phyloP scores from a whole-genome alignment of 30 jellyfish, hydroid and myxozoan species.

The Turritopsis rubra region DNA sequence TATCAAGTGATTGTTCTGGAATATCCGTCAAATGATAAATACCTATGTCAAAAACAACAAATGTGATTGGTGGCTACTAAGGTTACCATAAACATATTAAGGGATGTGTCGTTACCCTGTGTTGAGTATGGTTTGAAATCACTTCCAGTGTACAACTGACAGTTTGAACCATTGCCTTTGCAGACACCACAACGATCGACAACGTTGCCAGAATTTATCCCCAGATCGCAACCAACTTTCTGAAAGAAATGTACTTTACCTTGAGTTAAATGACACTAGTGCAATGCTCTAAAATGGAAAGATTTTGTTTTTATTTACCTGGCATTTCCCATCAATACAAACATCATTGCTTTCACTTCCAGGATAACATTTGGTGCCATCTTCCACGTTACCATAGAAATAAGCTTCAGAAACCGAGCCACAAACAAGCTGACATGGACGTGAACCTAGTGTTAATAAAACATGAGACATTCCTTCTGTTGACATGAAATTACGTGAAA shows the following conservation, averaged over 20 bases:
- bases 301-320: constrained; percentile 31
- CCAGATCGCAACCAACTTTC: constrained; percentile 76
- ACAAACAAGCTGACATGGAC: constrained; percentile 68
- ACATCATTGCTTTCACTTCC: constrained; percentile 28
- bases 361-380: constrained; percentile 39
- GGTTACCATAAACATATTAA: constrained; percentile 23
- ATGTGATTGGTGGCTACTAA: constrained; percentile 43
- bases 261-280: no score
- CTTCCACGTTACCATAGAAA: constrained; percentile 44
- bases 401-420: constrained; percentile 26
- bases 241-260: neutral
- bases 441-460: neutral
- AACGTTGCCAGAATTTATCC: constrained; percentile 52
- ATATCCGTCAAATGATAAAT: constrained; percentile 27
- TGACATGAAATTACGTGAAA: neutral
- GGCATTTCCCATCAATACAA: constrained; percentile 39
- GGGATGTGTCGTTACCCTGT: constrained; percentile 20
- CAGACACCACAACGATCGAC: constrained; percentile 80
- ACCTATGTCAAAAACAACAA: constrained; percentile 25
- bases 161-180: constrained; percentile 74
- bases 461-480: neutral
- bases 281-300: no score
- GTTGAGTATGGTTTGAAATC: constrained; percentile 16
- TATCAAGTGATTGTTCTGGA: constrained; percentile 50
- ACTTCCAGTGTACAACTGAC: constrained; percentile 44